phyloP scores from a whole-genome alignment of 2,888 invertebrate genomes.

The Chromoteleia sp. region DNA sequence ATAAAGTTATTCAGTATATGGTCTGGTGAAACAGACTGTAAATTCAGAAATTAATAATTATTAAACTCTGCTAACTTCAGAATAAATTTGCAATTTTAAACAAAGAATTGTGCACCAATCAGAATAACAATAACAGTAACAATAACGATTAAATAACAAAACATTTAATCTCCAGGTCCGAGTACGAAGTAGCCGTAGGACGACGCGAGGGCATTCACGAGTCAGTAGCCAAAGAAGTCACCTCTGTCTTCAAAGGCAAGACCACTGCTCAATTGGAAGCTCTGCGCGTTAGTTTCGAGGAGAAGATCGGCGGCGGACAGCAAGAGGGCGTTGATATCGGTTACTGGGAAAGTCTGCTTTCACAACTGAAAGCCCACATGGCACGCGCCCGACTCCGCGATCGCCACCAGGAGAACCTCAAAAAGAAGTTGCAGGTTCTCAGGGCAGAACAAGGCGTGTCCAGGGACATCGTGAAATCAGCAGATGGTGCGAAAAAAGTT shows the following conservation, averaged over 20 bases:
- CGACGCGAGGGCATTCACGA: constrained; percentile 94
- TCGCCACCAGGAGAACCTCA: constrained; percentile 95
- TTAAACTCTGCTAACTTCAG: too few species aligned
- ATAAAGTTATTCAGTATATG: too few species aligned
- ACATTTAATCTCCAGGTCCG: constrained; percentile 85
- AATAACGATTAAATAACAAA: not conserved
- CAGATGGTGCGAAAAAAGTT: not conserved
- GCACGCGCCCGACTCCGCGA: constrained; percentile 96
- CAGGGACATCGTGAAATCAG: constrained; percentile 79
- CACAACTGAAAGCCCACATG: constrained; percentile 98
- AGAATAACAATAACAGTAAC: too few species aligned
- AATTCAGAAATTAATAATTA: not conserved
- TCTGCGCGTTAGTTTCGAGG: constrained; percentile 93
- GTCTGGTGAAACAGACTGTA: too few species aligned
- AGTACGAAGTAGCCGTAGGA: constrained; percentile 86
- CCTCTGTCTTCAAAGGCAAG: constrained; percentile 96
- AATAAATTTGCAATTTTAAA: too few species aligned
- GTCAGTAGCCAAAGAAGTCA: constrained; percentile 95
- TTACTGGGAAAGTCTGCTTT: constrained; percentile 98
- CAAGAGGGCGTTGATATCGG: constrained; percentile 97
- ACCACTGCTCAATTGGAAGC: constrained; percentile 93
- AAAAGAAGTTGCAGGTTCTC: constrained; percentile 92
- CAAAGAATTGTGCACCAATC: too few species aligned
- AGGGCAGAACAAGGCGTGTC: constrained; percentile 93
- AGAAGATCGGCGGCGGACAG: constrained; percentile 92